Base-by-base conservation (phyloP, 2,113 vertebrate species). In the Telmatochromis sp. region DNA sequence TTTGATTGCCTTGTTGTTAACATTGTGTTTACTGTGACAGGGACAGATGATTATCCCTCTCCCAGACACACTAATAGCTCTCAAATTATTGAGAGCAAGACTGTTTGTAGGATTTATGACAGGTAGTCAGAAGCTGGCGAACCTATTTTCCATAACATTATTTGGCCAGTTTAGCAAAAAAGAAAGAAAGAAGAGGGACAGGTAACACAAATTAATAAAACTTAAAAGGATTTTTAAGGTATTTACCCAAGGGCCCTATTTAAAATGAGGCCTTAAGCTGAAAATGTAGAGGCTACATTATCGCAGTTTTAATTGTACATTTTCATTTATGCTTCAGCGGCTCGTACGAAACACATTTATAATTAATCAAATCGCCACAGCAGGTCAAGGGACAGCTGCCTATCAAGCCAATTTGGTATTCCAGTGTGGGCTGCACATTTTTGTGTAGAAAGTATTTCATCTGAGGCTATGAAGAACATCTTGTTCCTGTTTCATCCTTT, bases 1-100 rank as follows among this genome's bases (percentile, higher is more conserved):
- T 92, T 81, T 87, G 92, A 93, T 92, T 88, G 90, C 90, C 85
- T 91, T 83, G 90, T 87, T 92, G 89, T 90, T 89, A 93, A 90
- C 82, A 83, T 81, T 68, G 85, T 89, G 60, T 85, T 88, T 81
- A 84, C 82, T 87, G 86, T 88, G 91, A 91, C 81, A 65, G 81
- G 85, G 84, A 91, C 82, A 53, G 79, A 92, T 91, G 55, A 94
- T 92, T 87, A 90, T 83, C 81, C 51, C 11, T 85, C 85, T 87
- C 86, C 28, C 47, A 89, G 83, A 93, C 70, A 40, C 60, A 40
- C 47, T 86, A 89, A 89, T 84, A 33, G 85, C 70, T 60, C 57
- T 80, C 23, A 89, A 84, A 94, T 91, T 63, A 92, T 89, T 83
- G 60, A 92, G 83, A 47, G 85, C 79, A 68, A 55, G 65, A 51